Conservation (phyloP, 2,888 invertebrate species). For the Acrobasis repandana region DNA sequence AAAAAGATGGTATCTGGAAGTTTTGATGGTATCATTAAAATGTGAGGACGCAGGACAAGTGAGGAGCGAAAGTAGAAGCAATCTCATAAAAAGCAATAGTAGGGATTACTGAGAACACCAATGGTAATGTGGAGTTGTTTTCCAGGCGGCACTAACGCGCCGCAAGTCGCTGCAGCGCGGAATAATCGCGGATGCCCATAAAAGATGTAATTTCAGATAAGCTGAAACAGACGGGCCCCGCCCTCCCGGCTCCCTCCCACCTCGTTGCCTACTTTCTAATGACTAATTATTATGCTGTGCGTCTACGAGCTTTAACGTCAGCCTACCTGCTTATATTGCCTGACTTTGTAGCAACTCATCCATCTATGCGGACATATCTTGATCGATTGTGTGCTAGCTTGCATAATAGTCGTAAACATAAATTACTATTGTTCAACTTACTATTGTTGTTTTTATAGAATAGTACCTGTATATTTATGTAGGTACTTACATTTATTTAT, state of each 20-base stretch:
- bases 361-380: constrained; percentile 49
- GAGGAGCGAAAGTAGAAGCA: constrained; percentile 63
- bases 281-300: constrained; percentile 84
- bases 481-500: too few relatives aligned
- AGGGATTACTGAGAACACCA: constrained; percentile 77
- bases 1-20: constrained; percentile 24
- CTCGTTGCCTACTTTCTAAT: constrained; percentile 81
- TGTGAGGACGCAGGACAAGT: constrained; percentile 49
- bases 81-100: constrained; percentile 77
- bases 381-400: constrained; percentile 38
- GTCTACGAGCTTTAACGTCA: constrained; percentile 78
- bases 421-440: neutral
- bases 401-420: neutral
- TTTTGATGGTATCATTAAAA: constrained; percentile 36
- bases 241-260: constrained; percentile 44
- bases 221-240: constrained; percentile 81
- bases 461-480: too few relatives aligned
- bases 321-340: constrained; percentile 62
- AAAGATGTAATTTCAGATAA: constrained; percentile 84
- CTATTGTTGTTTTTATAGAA: too few relatives aligned
- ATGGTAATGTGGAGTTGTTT: constrained; percentile 77
- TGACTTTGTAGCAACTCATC: constrained; percentile 60
- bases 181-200: constrained; percentile 83
- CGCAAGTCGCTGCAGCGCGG: constrained; percentile 81
- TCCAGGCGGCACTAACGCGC: constrained; percentile 76